Base-by-base conservation (phyloP, 2,797 vertebrate genomes). In the Luscinia luscinia region DNA sequence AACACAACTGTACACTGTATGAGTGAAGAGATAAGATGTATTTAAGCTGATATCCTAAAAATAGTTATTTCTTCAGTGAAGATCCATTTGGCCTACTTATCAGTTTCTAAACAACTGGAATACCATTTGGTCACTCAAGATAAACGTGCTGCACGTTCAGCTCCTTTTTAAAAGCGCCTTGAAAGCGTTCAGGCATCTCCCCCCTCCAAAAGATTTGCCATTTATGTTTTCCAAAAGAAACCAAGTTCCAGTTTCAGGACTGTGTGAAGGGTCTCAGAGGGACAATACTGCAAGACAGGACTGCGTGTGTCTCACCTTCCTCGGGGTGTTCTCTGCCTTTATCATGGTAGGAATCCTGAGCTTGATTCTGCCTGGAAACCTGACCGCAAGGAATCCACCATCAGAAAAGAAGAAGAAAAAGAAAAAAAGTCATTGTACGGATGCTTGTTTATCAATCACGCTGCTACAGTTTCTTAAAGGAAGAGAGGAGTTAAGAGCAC, bases 311-410 rank as follows among this genome's bases (percentile, higher is more conserved):
- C 99, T 99, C 98, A 99, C 99, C 99, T 92, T 99, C 99, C 41
- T 99, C 99, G 1, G 96, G 86, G 97, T 99, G 99, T 69, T 99
- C 99, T 98, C 99, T 98, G 98, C 98, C 98, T 98, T 99, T 99
- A 98, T 99, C 99, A 58, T 99, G 99, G 97, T 99, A 99, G 77
- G 98, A 98, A 96, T 99, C 99, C 98, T 98, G 98, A 64, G 98
- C 97, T 97, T 98, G 99, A 94, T 98, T 98, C 98, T 98, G 98
- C 98, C 99, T 98, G 97, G 97, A 98, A 98, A 98, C 98, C 99
- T 99, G 98, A 95, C 64, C 85, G n/a, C 85, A 90, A 54, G 70
- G 85, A 92, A 97, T 75, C 72, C 95, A 95, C 57, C 41, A 58
- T 34, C 91, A 81, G 66, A 94, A 90, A 97, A 84, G 93, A 95